Evolutionary conservation across 2,113 vertebrate genomes (phyloP).

Genomic region (Anarhynchus alexandrinus): DNA sequence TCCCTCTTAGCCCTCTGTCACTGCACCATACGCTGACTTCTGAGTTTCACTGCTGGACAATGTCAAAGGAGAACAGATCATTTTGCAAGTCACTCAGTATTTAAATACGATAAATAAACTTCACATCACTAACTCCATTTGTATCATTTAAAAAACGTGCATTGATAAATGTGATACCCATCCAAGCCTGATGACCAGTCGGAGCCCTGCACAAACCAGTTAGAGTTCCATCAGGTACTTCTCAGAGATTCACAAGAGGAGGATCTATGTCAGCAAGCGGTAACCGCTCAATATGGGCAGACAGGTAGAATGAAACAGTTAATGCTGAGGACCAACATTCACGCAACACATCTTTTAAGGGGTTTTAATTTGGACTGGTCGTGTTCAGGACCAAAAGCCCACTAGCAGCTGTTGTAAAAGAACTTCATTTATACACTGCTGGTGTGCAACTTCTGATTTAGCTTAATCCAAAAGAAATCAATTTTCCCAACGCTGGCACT

Average conservation of each 20-base stretch:
- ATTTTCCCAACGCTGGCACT: not conserved
- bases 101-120: not conserved
- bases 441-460: not conserved
- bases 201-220: not conserved
- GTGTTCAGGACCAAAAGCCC: not conserved
- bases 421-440: not conserved
- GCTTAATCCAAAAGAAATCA: not conserved
- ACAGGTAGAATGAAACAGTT: not conserved
- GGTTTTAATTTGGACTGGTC: not conserved
- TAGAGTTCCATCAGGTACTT: fast-evolving
- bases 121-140: not conserved
- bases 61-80: not conserved
- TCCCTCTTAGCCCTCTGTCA: not conserved
- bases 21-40: not conserved
- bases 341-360: not conserved
- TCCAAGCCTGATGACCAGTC: not conserved
- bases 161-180: not conserved
- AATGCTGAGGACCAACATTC: not conserved
- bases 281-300: not conserved
- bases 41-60: not conserved
- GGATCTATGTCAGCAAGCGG: not conserved
- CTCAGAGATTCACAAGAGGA: not conserved
- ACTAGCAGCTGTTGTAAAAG: not conserved
- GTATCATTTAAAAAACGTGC: not conserved
- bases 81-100: not conserved